Base-by-base conservation (phyloP, 1,140 invertebrate genomes). In the Temnothorax longispinosus region DNA sequence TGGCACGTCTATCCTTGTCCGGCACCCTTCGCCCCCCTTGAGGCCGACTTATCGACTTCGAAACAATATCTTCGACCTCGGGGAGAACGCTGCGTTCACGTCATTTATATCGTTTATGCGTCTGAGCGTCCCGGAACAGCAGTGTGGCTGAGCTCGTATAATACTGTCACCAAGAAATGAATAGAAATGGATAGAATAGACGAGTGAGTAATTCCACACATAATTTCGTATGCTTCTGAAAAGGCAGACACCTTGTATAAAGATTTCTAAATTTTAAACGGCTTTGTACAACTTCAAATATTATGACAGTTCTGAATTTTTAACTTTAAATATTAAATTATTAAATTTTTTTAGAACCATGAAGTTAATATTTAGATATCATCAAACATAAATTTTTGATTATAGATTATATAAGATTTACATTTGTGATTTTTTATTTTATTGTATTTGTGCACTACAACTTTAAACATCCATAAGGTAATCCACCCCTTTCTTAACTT, bases 21-120 rank as follows among this genome's bases (percentile, higher is more conserved):
- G 72, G 8, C 41, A 41, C 32, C 58, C 58, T 52, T 35, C 47
- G 58, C 13, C 11, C 11, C 58, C 52, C 58, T 38, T 64, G 72
- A 52, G 85, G 58, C 41, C 50, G 60, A 90, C 72, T 77, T 90
- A 90, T 90, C 89, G 85, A 90, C 88, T 90, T 87, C 41, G 85
- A 89, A 87, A 84, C 89, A 89, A 89, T 87, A 87, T 65, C 89
- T 77, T 71, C 35, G 32, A 60, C 72, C 72, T n/a, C 56, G 47
- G 80, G 71, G 64, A 62, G 76, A 81, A 35, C 64, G 27, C 21
- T 56, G 84, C 72, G 62, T 86, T 88, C 52, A 8, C 38, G 47
- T 74, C 71, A 85, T 71, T 80, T 86, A 85, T 82, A 67, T 82
- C 13, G 74, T 50, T 87, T 78, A 65, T 76, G 44, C 74, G 60